These are phyloP conservation scores for Syrrhaptes paradoxus DNA, from an alignment of 2,113 vertebrate species.

Conservation along the genomic window DNA sequence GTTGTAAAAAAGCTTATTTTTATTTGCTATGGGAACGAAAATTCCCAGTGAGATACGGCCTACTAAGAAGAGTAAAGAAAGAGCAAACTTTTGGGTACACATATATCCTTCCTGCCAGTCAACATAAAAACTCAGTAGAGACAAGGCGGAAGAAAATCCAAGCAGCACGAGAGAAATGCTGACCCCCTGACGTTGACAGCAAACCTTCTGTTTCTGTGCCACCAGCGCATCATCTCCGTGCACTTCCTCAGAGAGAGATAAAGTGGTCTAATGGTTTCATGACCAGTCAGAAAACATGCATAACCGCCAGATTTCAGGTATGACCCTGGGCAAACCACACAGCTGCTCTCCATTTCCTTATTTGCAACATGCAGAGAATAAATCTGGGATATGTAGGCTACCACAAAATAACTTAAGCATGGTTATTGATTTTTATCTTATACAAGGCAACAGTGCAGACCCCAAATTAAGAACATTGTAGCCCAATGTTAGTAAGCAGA, in stretches of 20 bases:
- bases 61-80: neutral
- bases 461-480: neutral
- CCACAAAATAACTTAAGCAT: neutral
- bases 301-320: neutral
- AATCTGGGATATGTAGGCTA: neutral
- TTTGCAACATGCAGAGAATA: neutral
- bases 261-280: neutral
- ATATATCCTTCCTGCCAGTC: neutral
- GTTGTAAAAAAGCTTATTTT: neutral
- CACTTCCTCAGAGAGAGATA: neutral
- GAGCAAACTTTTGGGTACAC: neutral
- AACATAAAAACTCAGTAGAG: neutral
- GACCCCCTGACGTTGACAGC: neutral
- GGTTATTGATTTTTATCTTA: neutral
- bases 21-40: neutral
- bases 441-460: neutral
- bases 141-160: neutral
- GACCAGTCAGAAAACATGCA: neutral
- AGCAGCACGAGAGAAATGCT: neutral
- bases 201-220: neutral
- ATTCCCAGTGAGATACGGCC: neutral
- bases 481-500: neutral
- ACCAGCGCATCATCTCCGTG: rapidly evolving
- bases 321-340: neutral
- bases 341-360: neutral